phyloP scores from a whole-genome alignment of 2,797 vertebrate species.

The Phrynocephalus guinanensis region DNA sequence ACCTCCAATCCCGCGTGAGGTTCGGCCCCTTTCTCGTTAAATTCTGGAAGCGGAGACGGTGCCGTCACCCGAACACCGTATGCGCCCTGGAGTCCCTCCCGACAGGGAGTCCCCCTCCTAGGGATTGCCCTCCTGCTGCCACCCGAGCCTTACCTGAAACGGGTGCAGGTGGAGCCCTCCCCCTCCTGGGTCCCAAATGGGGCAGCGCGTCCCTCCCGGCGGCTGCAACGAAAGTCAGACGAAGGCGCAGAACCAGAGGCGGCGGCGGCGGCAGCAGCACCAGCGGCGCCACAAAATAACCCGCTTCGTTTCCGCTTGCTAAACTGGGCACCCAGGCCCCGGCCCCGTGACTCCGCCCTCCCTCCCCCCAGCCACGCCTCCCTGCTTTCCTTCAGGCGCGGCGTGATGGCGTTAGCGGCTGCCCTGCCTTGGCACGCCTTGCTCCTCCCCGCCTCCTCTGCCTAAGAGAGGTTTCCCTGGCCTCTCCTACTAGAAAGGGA shows the following conservation, averaged over 20 bases:
- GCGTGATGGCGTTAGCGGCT: not conserved
- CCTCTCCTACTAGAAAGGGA: no score
- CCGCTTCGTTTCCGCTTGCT: not conserved
- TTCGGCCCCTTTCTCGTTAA: no score
- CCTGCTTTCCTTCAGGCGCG: not conserved
- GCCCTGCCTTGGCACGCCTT: not conserved
- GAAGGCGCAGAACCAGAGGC: not conserved
- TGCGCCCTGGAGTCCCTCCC: not conserved
- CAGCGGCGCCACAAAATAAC: no score
- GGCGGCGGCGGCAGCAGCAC: not conserved
- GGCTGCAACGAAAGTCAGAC: not conserved
- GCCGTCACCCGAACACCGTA: accelerated
- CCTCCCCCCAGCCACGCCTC: not conserved
- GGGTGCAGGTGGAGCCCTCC: no score
- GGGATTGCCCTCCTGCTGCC: no score
- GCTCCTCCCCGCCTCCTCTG: not conserved
- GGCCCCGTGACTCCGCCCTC: not conserved
- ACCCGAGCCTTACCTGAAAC: not conserved
- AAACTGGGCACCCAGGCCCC: not conserved
- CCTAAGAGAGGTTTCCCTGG: no score
- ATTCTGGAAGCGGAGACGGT: not conserved
- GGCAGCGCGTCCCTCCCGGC: not conserved
- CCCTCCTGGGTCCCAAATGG: no score
- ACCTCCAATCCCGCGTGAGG: not conserved
- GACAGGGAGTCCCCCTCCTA: accelerated